Evolutionary conservation across 2,797 vertebrate species (phyloP).

Genomic region (Discoglossus pictus): DNA sequence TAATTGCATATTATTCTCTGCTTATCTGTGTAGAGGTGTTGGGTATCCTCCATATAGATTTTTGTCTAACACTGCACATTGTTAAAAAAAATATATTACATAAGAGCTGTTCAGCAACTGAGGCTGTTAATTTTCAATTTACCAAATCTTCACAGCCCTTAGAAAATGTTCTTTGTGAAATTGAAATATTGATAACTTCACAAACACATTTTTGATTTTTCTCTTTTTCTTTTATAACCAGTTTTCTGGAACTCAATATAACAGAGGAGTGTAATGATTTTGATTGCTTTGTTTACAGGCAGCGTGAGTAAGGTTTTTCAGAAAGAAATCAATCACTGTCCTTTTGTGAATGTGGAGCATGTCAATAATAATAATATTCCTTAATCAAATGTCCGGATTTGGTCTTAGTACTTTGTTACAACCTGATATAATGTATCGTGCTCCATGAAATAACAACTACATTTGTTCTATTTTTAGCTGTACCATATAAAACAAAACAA

Average conservation of each 20-base stretch:
- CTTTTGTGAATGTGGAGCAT: neutral
- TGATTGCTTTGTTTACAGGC: slow-evolving; percentile 5
- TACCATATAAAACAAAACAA: too few relatives aligned
- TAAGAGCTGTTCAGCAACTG: neutral
- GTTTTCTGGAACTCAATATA: neutral
- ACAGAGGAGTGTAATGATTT: slow-evolving; percentile 8
- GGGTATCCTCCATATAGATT: too few relatives aligned
- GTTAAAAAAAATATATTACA: neutral
- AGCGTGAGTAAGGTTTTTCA: slow-evolving; percentile 6
- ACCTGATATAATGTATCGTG: too few relatives aligned
- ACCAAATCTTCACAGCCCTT: neutral
- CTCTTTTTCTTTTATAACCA: slow-evolving; percentile 7
- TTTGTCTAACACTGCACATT: too few relatives aligned
- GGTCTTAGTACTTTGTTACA: too few relatives aligned
- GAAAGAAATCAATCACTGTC: neutral
- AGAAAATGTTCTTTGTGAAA: neutral
- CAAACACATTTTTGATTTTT: neutral
- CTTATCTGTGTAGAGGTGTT: too few relatives aligned
- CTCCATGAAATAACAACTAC: too few relatives aligned
- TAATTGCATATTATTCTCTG: slow-evolving; percentile 10
- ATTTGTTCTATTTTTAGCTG: too few relatives aligned
- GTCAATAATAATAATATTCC: neutral
- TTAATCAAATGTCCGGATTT: neutral
- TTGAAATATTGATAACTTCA: slow-evolving; percentile 20
- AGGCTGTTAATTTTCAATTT: slow-evolving; percentile 7